These are phyloP conservation scores for Mamestra brassicae DNA, from an alignment of 2,888 invertebrate genomes.

Conservation along the genomic window DNA sequence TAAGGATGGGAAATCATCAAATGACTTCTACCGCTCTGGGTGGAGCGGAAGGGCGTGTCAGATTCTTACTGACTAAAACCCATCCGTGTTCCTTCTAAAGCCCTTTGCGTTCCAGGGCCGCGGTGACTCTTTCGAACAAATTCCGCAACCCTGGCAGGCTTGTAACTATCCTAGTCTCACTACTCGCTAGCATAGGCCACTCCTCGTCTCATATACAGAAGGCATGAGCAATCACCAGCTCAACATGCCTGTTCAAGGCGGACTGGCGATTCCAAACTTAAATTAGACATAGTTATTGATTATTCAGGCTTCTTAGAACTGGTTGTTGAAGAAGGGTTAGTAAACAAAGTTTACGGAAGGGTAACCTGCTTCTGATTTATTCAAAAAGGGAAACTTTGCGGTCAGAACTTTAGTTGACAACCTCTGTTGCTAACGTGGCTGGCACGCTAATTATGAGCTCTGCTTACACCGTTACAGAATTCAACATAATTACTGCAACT, in stretches of 20 bases:
- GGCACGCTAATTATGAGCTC: neutral
- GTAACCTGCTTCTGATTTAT: conserved; percentile 20
- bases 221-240: neutral
- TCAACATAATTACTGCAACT: conserved; percentile 5
- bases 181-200: too few relatives aligned
- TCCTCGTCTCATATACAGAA: neutral
- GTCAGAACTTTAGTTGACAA: conserved; percentile 9
- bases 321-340: neutral
- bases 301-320: conserved; percentile 6
- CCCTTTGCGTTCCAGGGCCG: too few relatives aligned
- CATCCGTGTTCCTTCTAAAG: too few relatives aligned
- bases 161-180: too few relatives aligned
- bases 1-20: too few relatives aligned
- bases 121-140: too few relatives aligned
- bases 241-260: neutral
- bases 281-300: conserved; percentile 15
- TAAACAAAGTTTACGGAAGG: conserved; percentile 22
- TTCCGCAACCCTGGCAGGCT: too few relatives aligned
- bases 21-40: too few relatives aligned
- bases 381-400: conserved; percentile 8
- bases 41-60: too few relatives aligned
- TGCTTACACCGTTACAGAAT: neutral
- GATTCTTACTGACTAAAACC: too few relatives aligned
- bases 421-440: neutral
- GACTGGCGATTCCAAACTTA: neutral